Base-by-base conservation (phyloP, 2,797 vertebrate genomes). In the Mus caroli region DNA sequence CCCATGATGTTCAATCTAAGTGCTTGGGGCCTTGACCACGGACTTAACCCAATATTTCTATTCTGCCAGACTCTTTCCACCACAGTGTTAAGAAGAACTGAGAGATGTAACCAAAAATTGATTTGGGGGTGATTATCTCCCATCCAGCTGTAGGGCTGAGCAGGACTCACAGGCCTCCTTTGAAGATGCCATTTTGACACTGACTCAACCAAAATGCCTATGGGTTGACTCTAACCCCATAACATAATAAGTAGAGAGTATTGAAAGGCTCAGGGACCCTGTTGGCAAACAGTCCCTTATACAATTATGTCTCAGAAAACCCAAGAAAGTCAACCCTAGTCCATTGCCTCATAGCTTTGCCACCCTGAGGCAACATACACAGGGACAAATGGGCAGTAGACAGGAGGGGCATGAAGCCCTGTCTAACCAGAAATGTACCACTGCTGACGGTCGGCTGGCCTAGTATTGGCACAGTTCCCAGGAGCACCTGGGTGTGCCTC, bases 381-480 rank as follows among this genome's bases (percentile, higher is more conserved):
- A 22, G 75, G 34, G 20, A 15, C 31, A 50, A 60, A 19, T 37
- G 75, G 60, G 17, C 71, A 17, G 28, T 24, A 0, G 26, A 31
- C 50, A 20, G 31, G 31, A 69, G 31, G 31, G 19, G 13, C 19
- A 46, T 14, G 43, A 67, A 86, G 31, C 43, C 62, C 24, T 86
- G 43, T 20, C 4, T 54, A 58, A 56, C 13, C 24, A 28, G 52
- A 88, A 15, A 22, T 95, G 56, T 40, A 50, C 62, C 46, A 37
- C 50, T 50, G 17, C 69, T 62, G 91, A 96, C 91, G 58, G 40
- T 26, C 75, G 76, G 10, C 83, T 94, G 79, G 84, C 79, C 91
- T 58, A 79, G 85, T 19, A 28, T 85, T 96, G 80, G 82, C 77
- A 91, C 80, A 90, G 83, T 28, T 95, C 95, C 90, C 5, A 15